A percentile compares a stretch with the other conserved stretches of the same genome.
These are phyloP conservation scores for Trachurus trachurus DNA, from an alignment of 2,797 vertebrate species.

Conservation along the genomic window DNA sequence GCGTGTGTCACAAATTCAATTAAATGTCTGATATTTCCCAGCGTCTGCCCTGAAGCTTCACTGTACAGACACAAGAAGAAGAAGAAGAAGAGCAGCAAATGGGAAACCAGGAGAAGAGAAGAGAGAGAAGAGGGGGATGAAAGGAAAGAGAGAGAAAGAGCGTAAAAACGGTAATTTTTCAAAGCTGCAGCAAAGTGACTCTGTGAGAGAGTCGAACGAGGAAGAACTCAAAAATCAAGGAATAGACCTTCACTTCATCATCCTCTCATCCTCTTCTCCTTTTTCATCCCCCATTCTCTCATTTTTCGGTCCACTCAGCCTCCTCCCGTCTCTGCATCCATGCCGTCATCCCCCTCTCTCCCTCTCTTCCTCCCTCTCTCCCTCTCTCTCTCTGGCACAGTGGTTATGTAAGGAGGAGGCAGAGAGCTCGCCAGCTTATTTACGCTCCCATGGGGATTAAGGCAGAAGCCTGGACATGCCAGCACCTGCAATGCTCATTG, in stretches of 20 bases:
- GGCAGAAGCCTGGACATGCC: slow-evolving; percentile 62
- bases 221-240: not conserved
- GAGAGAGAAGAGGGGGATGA: no score
- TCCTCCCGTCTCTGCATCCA: slow-evolving; percentile 19
- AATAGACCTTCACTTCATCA: not conserved
- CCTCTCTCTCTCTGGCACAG: slow-evolving; percentile 28
- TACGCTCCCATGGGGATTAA: slow-evolving; percentile 75
- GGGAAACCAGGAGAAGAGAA: slow-evolving; percentile 1
- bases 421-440: slow-evolving; percentile 66
- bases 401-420: slow-evolving; percentile 69
- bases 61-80: not conserved
- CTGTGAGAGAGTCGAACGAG: not conserved
- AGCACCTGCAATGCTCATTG: slow-evolving; percentile 63
- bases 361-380: no score
- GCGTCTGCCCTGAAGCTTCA: slow-evolving; percentile 24
- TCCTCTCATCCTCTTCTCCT: no score
- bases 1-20: slow-evolving; percentile 65
- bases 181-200: not conserved
- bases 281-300: not conserved
- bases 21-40: slow-evolving; percentile 63
- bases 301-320: not conserved
- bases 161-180: not conserved
- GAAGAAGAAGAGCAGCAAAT: not conserved
- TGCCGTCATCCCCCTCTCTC: slow-evolving; percentile 42
- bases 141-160: not conserved